Evolutionary conservation across 2,797 vertebrate genomes (phyloP), one percentile per base, ranked within the genome.

Genomic region (Enteromius afrohamiltoni): DNA sequence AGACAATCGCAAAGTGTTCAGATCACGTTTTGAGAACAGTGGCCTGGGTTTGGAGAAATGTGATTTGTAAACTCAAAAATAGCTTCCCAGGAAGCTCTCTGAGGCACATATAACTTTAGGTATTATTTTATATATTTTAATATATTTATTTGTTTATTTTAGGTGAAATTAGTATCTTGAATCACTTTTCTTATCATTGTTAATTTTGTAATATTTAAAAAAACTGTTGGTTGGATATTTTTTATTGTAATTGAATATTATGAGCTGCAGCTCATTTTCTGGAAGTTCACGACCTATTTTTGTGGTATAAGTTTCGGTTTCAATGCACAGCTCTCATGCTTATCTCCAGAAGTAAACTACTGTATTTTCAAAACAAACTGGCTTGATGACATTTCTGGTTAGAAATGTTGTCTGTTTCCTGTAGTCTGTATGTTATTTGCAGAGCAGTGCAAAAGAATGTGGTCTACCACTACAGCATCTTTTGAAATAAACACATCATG

Each of bases 321-420:
- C 6, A 26, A 40, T 77, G 5, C 9, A 31, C 62, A 14, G 17
- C 4, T 34, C 16, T 34, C 6, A 40, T 13, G 10, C 8, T 19
- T 71, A 71, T 17, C 16, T 29, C 55, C 31, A 55, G 55, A 84
- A 73, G 42, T 78, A 3, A 51, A n/a, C 16, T 47, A 29, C 29
- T 29, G 29, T 29, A 17, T 62, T 77, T 42, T 71, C 19, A 34
- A 26, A 49, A 16, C 19, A 6, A 10, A 16, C 11, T 21, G 23
- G 62, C 26, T 49, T 13, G 1, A 47, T 26, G 21, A 37, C 6
- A 37, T 37, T 37, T 37, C 26, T 49, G 58, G 76, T 21, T 64
- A 3, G 47, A 29, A 26, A 77, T 29, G 23, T 29, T 19, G n/a
- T 77, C n/a, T 77, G n/a, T 45, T 77, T 60, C 19, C 29, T 53